Evolutionary conservation across 2,797 vertebrate genomes (phyloP), one percentile per base, ranked within the genome.

Genomic region (Sebastiscus tertius): DNA sequence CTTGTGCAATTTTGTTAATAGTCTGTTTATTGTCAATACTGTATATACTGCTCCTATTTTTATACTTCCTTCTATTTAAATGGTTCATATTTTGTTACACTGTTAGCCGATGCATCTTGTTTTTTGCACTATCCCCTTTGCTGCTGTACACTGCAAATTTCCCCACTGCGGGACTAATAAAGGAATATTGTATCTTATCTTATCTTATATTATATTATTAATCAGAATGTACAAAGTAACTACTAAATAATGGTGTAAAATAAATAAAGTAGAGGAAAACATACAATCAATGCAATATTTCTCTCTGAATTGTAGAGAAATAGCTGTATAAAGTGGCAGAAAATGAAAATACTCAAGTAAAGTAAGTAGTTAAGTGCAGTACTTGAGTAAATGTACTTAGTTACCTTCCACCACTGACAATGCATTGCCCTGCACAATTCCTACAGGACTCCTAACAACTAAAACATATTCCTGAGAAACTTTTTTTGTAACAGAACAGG

Each of bases 131-230:
- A 2, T 39, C 13, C 2, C 36, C 36, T 39, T 14, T 39, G 36
- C 0, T 39, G 36, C 36, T 39, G 36, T 39, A 14, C 36, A 39
- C 36, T 39, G 36, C 5, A 39, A 0, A 36, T 39, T 39, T 0
- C 36, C 36, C 36, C 36, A 39, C 12, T 14, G 5, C 13, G 36
- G 36, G 12, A 14, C 36, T 39, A 39, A 39, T 39, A 39, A 39
- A 6, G 36, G 12, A 39, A 39, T 39, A 39, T 39, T 13, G 13
- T 39, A 39, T 39, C 12, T 39, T 26, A 26, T 26, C 26, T 26
- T 39, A 39, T 39, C 1, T 39, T 14, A 39, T 39, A 39, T 39
- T 39, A 39, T 39, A 39, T 39, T 39, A 1, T 39, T 10, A 39
- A 39, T 39, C 36, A 13, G 0, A 29, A 59, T 29, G 26, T 29